Evolutionary conservation across 2,888 invertebrate genomes (phyloP).

Genomic region (Atethmia centrago): DNA sequence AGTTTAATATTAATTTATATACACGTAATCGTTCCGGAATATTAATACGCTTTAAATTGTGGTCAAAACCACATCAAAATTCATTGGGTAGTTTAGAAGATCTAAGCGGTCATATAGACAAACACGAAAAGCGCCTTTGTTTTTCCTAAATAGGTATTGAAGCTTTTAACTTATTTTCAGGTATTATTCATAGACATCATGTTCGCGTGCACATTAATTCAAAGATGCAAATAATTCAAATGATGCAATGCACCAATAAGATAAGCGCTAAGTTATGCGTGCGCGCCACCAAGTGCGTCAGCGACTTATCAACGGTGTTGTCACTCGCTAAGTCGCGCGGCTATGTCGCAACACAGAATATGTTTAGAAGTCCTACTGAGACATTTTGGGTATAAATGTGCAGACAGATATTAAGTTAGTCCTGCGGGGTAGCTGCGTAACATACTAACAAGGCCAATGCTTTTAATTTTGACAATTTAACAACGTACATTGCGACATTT

Average conservation of each 20-base stretch:
- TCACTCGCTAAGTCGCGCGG: not conserved
- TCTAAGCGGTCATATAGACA: not conserved
- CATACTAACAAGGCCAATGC: not conserved
- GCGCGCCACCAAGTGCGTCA: not conserved
- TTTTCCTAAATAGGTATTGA: not conserved
- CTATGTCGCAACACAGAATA: no score
- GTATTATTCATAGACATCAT: not conserved
- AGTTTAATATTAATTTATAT: not conserved
- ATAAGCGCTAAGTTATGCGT: slow-evolving; percentile 18
- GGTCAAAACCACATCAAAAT: not conserved
- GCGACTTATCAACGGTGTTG: not conserved
- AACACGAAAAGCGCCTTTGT: not conserved
- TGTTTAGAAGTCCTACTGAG: not conserved
- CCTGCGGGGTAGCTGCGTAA: not conserved
- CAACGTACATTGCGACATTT: not conserved
- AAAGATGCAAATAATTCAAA: slow-evolving; percentile 21
- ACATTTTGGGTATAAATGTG: not conserved
- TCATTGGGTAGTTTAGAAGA: not conserved
- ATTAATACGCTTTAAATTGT: not conserved
- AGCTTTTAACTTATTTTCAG: not conserved
- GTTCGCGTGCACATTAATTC: not conserved
- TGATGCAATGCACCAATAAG: slow-evolving; percentile 15
- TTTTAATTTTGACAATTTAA: not conserved
- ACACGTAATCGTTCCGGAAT: not conserved
- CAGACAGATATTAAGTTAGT: not conserved